These are phyloP conservation scores for Thalassaphorura encarpata DNA, from an alignment of 1,140 invertebrate species.

Conservation along the genomic window DNA sequence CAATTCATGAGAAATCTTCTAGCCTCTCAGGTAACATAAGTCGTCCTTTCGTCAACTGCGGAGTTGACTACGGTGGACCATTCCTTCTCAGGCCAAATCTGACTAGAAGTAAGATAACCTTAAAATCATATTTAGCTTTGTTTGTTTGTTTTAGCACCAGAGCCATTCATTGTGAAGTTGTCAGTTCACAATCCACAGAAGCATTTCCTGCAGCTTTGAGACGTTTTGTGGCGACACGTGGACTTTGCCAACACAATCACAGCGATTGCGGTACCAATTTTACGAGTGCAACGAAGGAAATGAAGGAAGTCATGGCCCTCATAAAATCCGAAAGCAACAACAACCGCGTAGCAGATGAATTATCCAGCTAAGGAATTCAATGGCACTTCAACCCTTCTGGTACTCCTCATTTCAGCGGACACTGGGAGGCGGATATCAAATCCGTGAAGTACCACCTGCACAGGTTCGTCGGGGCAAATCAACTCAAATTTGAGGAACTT, in stretches of 20 bases:
- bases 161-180: slow-evolving; percentile 33
- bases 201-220: slow-evolving; percentile 28
- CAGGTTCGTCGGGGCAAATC: slow-evolving; percentile 8
- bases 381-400: slow-evolving; percentile 33
- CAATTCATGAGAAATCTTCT: slow-evolving; percentile 19
- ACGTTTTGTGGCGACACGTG: slow-evolving; percentile 32
- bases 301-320: slow-evolving; percentile 15
- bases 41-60: slow-evolving; percentile 29
- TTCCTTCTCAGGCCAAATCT: background rate
- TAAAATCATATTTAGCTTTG: slow-evolving; percentile 32
- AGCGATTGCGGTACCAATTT: slow-evolving; percentile 39
- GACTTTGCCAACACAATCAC: slow-evolving; percentile 25
- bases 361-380: slow-evolving; percentile 10
- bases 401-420: slow-evolving; percentile 32
- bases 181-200: slow-evolving; percentile 21
- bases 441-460: slow-evolving; percentile 22
- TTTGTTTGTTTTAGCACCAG: slow-evolving; percentile 29
- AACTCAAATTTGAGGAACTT: slow-evolving; percentile 35
- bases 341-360: background rate
- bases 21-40: background rate
- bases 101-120: background rate
- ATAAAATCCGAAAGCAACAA: background rate
- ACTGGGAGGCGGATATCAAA: slow-evolving; percentile 32
- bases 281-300: slow-evolving; percentile 32
- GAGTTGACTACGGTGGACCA: slow-evolving; percentile 37